Conservation (phyloP, 2,888 invertebrate genomes). For the Troides helena region DNA sequence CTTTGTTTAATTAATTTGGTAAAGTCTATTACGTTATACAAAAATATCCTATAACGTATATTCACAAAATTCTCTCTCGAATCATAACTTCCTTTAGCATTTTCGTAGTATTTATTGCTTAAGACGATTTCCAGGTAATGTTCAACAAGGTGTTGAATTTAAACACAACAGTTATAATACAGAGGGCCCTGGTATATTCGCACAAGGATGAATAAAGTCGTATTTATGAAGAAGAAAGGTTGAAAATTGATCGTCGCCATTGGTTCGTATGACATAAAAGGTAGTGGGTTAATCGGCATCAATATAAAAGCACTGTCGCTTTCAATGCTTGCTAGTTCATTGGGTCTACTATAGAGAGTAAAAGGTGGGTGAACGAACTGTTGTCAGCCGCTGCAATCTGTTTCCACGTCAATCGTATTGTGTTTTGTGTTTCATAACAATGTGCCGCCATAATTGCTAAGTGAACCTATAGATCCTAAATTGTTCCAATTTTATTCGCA, state of each 20-base stretch:
- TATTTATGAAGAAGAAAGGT: conserved; percentile 47
- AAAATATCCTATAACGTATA: no score
- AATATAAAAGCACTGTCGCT: conserved; percentile 76
- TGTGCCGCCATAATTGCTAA: conserved; percentile 9
- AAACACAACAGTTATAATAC: conserved; percentile 28
- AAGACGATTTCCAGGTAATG: conserved; percentile 59
- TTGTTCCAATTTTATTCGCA: neutral
- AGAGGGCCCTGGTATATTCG: conserved; percentile 36
- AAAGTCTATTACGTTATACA: no score
- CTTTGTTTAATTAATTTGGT: no score
- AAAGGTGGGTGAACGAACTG: conserved; percentile 73
- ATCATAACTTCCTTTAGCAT: conserved; percentile 43
- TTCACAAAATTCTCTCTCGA: no score
- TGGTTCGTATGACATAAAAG: conserved; percentile 56
- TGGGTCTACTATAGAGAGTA: conserved; percentile 66
- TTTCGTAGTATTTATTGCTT: conserved; percentile 49
- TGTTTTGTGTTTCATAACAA: conserved; percentile 45
- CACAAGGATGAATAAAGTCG: conserved; percentile 34
- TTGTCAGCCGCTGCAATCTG: conserved; percentile 39
- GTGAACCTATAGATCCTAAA: conserved; percentile 10
- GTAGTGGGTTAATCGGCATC: conserved; percentile 71
- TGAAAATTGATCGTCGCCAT: conserved; percentile 47
- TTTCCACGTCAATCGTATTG: conserved; percentile 45
- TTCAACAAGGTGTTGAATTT: conserved; percentile 42
- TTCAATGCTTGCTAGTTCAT: conserved; percentile 72